These are phyloP conservation scores for Artibeus jamaicensis DNA, from an alignment of 2,797 vertebrate genomes.

Conservation along the genomic window DNA sequence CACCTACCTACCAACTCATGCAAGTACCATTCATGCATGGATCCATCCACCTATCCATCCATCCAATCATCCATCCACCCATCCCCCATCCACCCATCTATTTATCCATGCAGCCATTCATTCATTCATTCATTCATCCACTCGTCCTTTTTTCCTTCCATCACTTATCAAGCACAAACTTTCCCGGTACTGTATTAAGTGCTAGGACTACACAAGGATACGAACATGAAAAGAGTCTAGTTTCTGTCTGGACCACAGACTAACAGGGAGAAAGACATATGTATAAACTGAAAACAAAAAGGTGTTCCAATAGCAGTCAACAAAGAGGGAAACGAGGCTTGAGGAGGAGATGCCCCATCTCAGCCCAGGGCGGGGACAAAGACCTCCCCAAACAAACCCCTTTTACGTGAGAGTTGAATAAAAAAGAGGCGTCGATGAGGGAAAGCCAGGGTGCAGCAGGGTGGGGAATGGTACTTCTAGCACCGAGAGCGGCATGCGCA, in stretches of 20 bases:
- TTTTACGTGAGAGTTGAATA: background rate
- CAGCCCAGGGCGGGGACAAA: background rate
- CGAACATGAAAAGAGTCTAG: background rate
- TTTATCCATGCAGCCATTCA: background rate
- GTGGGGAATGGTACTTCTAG: background rate
- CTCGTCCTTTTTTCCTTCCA: background rate
- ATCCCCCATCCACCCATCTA: background rate
- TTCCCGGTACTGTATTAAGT: background rate
- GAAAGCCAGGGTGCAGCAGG: background rate
- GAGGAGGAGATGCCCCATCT: background rate
- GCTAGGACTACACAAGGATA: background rate
- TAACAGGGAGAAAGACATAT: background rate
- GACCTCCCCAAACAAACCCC: background rate
- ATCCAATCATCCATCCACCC: no score
- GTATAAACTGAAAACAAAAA: background rate
- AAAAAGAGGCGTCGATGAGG: background rate
- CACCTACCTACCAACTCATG: background rate
- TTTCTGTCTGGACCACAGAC: background rate
- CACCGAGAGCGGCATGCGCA: rapidly evolving
- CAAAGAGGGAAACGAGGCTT: rapidly evolving
- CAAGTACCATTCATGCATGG: no score
- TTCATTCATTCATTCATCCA: background rate
- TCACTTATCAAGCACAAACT: background rate
- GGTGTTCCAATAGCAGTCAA: background rate
- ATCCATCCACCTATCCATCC: rapidly evolving